Evolutionary conservation across 2,113 vertebrate genomes (phyloP), one percentile per base, ranked within the genome.

Genomic region (Phyllostomus discolor): DNA sequence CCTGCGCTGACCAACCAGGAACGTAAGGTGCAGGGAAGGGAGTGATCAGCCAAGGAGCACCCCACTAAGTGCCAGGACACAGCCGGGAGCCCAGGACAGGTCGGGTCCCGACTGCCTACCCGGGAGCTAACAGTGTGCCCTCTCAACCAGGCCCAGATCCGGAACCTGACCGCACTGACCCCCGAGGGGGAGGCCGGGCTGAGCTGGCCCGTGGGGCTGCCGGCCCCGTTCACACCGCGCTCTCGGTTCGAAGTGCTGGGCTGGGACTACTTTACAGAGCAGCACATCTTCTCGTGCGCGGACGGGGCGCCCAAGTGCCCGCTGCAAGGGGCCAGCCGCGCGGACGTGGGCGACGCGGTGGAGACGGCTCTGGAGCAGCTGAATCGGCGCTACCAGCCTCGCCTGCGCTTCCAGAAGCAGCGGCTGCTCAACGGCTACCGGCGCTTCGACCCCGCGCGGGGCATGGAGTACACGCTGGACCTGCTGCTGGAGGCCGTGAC

Each of bases 221-320:
- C 99, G 0, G 98, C 99, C 2, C 99, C 99, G 0, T 99, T 99
- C 96, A 98, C 98, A 10, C 99, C 99, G 0, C 99, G 98, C 92
- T 99, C 99, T 0, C 99, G 99, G 50, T 99, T 99, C n/a, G 99
- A 99, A 98, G 99, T 99, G 2, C 98, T 99, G 93, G 99, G 99
- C 98, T 99, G 99, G 99, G 99, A 99, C 92, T 99, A 99, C 98
- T 99, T 99, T 97, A 99, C 99, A 0, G 99, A 99, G 91, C 99
- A 99, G 97, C 99, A 99, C 50, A 98, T 99, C 33, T 99, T 99
- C 98, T 99, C 99, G 15, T 99, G 99, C 50, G 95, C 98, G 0
- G 99, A 99, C 0, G 99, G 99, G 75, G 98, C 99, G 5, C 99
- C 99, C 4, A 99, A 99, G 98, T 99, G 99, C 12, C 99, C 99